These are phyloP conservation scores for Astropecten irregularis DNA, from an alignment of 53 echinoderm and acorn worm species.

Conservation along the genomic window DNA sequence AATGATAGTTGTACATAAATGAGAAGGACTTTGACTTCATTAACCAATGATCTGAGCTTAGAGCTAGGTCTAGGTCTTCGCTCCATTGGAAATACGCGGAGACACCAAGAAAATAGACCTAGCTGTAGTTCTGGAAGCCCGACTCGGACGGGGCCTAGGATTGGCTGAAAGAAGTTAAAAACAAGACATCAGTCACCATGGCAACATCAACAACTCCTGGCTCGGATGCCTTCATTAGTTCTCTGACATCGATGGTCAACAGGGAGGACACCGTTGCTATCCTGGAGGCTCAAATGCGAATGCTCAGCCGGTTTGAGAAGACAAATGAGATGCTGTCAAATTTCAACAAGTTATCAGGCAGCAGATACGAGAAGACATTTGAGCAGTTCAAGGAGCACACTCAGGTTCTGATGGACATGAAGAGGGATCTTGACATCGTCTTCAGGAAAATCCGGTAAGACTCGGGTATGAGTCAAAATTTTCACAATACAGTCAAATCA, in stretches of 20 bases:
- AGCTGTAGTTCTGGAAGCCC: too few species aligned
- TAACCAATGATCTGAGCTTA: too few species aligned
- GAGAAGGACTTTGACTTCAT: too few species aligned
- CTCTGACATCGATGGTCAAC: constrained; percentile 84
- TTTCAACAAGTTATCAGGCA: constrained; percentile 78
- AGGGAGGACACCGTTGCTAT: constrained; percentile 89
- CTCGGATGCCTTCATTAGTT: constrained; percentile 88
- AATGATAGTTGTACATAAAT: too few species aligned
- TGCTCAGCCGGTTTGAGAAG: constrained; percentile 96
- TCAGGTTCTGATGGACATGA: constrained; percentile 80
- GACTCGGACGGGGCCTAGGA: too few species aligned
- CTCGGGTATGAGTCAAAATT: too few species aligned
- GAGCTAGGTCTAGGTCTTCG: too few species aligned
- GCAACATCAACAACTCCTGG: constrained; percentile 69
- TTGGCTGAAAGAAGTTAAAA: too few species aligned
- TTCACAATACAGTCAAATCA: too few species aligned
- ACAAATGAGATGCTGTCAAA: constrained; percentile 93
- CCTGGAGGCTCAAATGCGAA: constrained; percentile 83
- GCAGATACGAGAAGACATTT: constrained; percentile 76
- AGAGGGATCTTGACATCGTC: constrained; percentile 80
- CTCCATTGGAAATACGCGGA: too few species aligned
- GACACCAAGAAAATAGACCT: too few species aligned
- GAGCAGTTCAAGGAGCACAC: constrained; percentile 92
- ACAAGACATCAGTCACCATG: too few species aligned
- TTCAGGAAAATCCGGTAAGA: constrained; percentile 85